Base-by-base conservation (phyloP, 2,888 invertebrate genomes). In the Melolontha melolontha region DNA sequence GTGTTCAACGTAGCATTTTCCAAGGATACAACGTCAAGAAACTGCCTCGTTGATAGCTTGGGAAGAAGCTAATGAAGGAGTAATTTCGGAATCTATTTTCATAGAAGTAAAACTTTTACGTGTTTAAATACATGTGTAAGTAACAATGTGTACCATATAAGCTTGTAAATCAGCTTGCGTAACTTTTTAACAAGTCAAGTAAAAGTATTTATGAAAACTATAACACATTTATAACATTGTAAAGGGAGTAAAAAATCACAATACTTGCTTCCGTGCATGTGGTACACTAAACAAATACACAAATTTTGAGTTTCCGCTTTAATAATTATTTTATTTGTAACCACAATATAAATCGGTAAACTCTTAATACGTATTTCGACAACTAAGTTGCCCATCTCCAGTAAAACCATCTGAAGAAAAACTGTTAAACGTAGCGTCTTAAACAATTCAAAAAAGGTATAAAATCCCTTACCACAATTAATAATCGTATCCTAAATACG, bases 31-130 rank as follows among this genome's bases (percentile, higher is more conserved):
- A 34, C 51, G 34, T 52, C 51, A 29, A 29, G 29, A 8, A 14
- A 12, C n/a, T 14, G 51, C n/a, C n/a, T 7, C 29, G n/a, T 12
- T 34, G 34, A 29, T 29, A 52, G 34, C 34, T 52, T n/a, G 51
- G 14, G 7, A 27, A 29, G 27, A 51, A 29, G 14, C n/a, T 52
- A 52, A 52, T 29, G 51, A 34, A 29, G 51, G 29, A 52, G 27
- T 52, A 52, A 52, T 52, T 29, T 52, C 29, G 12, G 34, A 14
- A 52, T 34, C 29, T 52, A 14, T 34, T 34, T 52, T 34, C 51
- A 52, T 52, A 52, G 34, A 52, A n/a, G 34, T 52, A 34, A 34
- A 52, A 52, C 29, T 52, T 52, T 52, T 52, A 29, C 14, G 27
- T 29, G 29, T 12, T 29, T 1, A 34, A 17, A 47, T 14, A 47